phyloP scores from a whole-genome alignment of 1,140 invertebrate genomes.

The Liolophura sinensis region DNA sequence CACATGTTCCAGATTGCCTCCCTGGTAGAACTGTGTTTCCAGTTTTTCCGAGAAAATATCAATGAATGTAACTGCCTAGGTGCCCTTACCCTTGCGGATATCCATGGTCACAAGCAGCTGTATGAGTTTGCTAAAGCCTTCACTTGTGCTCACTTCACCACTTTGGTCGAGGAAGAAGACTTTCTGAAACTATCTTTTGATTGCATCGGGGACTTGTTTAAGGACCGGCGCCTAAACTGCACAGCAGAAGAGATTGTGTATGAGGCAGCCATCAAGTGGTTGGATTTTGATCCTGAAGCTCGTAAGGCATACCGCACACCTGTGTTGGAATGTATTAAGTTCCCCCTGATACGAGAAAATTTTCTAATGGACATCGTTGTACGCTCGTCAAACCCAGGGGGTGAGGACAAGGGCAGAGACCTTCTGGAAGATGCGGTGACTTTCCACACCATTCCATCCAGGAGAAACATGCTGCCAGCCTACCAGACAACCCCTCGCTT shows the following conservation, averaged over 20 bases:
- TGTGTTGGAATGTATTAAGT: slow-evolving; percentile 48
- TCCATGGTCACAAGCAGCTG: slow-evolving; percentile 39
- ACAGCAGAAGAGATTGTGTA: slow-evolving; percentile 42
- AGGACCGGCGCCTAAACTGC: slow-evolving; percentile 41
- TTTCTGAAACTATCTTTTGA: slow-evolving; percentile 41
- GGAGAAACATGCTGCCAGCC: slow-evolving; percentile 39
- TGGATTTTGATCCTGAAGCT: slow-evolving; percentile 35
- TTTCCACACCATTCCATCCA: slow-evolving; percentile 46
- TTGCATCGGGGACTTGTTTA: slow-evolving; percentile 43
- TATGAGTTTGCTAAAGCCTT: slow-evolving; percentile 43
- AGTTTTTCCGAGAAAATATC: slow-evolving; percentile 46
- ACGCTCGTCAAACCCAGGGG: slow-evolving; percentile 30
- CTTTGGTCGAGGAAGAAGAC: slow-evolving; percentile 42
- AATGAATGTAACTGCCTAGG: slow-evolving; percentile 46
- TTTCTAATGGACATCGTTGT: slow-evolving; percentile 44
- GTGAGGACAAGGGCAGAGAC: slow-evolving; percentile 41
- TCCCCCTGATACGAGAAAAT: slow-evolving; percentile 40
- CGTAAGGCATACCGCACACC: slow-evolving; percentile 27
- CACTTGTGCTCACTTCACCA: slow-evolving; percentile 39
- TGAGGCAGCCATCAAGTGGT: slow-evolving; percentile 42
- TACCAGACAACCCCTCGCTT: slow-evolving; percentile 50
- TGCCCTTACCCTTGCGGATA: slow-evolving; percentile 44
- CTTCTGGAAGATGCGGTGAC: slow-evolving; percentile 42
- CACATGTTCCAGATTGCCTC: slow-evolving; percentile 46
- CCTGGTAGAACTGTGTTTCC: slow-evolving; percentile 45